Evolutionary conservation across 2,888 invertebrate genomes (phyloP), one percentile per base, ranked within the genome.

Genomic region (Hirtodrosophila histrioides): DNA sequence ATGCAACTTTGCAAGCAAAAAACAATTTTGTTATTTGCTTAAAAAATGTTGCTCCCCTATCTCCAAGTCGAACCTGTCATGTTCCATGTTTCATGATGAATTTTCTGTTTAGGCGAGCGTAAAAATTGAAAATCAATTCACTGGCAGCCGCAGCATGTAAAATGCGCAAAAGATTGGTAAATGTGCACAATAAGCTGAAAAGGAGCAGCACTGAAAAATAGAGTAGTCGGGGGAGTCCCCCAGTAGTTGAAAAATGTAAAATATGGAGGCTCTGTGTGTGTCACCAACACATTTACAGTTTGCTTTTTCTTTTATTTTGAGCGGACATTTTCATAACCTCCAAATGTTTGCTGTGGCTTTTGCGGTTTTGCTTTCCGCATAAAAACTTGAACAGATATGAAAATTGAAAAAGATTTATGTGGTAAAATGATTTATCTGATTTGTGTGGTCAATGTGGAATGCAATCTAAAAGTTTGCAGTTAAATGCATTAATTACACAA

Each of bases 121-220:
- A 85, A 87, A 85, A 87, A 81, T 81, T 81, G 86, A 82, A 81
- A 87, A 81, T 81, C 81, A 81, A 81, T 87, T 85, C 63, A 23
- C 24, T 58, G 56, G 27, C 62, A 78, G 50, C 44, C 60, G 56
- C 56, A 73, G 75, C 70, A 63, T 78, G 64, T 55, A 62, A 61
- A 85, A 80, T 58, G 63, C 33, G 44, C 73, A 65, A 67, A 45
- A 58, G 55, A 74, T 72, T 63, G 62, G 54, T 57, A 62, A 77
- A 73, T 74, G 46, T 65, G 61, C 65, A 55, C 51, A 56, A 53
- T 50, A 55, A 51, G 51, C 46, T 8, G n/a, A 46, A 35, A 24
- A 12, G 31, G 37, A 27, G 12, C 10, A 41, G 17, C 27, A 23
- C 12, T 43, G 36, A 10, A 12, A 4, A 5, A 10, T n/a, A 41